Percentiles rank a stretch among this genome's conserved stretches.
These are phyloP conservation scores for Enteromius thamalakanensis DNA, from an alignment of 2,797 vertebrate species.

Conservation along the genomic window DNA sequence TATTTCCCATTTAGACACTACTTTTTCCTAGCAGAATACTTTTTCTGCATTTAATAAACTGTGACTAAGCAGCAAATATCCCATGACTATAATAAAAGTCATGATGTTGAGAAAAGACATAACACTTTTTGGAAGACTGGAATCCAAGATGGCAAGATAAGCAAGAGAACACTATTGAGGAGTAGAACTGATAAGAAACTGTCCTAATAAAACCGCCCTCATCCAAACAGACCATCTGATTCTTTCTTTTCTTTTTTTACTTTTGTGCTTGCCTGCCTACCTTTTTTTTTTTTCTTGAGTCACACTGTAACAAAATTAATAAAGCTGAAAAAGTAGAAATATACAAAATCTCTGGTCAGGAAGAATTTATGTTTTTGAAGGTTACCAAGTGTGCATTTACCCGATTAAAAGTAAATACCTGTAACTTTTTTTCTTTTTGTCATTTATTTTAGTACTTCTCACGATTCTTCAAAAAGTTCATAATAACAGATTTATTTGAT, in stretches of 20 bases:
- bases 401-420: background rate
- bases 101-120: conserved; percentile 23
- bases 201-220: background rate
- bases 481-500: background rate
- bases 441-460: background rate
- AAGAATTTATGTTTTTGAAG: background rate
- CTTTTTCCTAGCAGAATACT: background rate
- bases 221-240: background rate
- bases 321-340: background rate
- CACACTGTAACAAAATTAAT: background rate
- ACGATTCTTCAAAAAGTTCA: background rate
- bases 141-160: conserved; percentile 31
- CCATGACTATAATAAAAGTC: conserved; percentile 36
- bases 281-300: background rate
- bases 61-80: conserved; percentile 18
- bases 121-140: background rate
- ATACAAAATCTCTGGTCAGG: background rate
- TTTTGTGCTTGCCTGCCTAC: background rate
- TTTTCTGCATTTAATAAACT: conserved; percentile 21
- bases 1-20: background rate
- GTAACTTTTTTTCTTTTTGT: background rate
- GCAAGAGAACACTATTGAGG: background rate
- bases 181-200: conserved; percentile 1
- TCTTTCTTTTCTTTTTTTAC: background rate
- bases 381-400: background rate